Base-by-base conservation (phyloP, 2,797 vertebrate genomes). In the Myiotriccus ornatus region DNA sequence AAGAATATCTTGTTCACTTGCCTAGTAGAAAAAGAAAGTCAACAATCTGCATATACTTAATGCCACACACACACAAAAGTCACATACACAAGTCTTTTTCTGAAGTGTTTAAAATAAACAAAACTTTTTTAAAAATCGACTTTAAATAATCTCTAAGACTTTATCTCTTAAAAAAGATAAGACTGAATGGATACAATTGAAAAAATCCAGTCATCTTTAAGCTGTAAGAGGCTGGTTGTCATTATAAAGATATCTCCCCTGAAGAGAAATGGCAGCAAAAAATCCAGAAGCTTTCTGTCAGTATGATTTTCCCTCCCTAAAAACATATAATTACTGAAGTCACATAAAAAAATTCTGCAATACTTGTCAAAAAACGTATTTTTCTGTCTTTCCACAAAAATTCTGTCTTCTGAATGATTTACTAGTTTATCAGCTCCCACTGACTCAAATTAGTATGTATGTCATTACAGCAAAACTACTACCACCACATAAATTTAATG, bases 1-100 rank as follows among this genome's bases (percentile, higher is more conserved):
- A 93, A 99, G 98, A 97, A 99, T 98, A 98, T 99, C 99, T 98
- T 99, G 99, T 97, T 99, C 99, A 95, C 99, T 99, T 97, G 99
- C 99, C 99, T 99, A 91, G 94, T 18, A 96, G 87, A 97, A 96
- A 92, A 35, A 85, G 12, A 43, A 94, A 96, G 44, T 65, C 50
- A 79, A 34, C 69, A 57, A 90, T 37, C 35, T 70, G 14, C 22
- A 28, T 9, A 63, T 46, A 27, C 32, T 86, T 55, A 80, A 43
- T 35, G 34, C 39, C n/a, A 89, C 15, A 67, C 5, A 56, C 28
- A 64, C 12, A 74, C 9, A 41, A 46, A 12, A 17, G 6, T 15
- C n/a, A 18, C 7, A 52, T 9, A 47, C 10, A 56, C 11, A 55
- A 14, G 43, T 34, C 41, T 87, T 67, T 83, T 67, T 65, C 59